Base-by-base conservation (phyloP, 2,797 vertebrate genomes). In the Thripadectes ignobilis region DNA sequence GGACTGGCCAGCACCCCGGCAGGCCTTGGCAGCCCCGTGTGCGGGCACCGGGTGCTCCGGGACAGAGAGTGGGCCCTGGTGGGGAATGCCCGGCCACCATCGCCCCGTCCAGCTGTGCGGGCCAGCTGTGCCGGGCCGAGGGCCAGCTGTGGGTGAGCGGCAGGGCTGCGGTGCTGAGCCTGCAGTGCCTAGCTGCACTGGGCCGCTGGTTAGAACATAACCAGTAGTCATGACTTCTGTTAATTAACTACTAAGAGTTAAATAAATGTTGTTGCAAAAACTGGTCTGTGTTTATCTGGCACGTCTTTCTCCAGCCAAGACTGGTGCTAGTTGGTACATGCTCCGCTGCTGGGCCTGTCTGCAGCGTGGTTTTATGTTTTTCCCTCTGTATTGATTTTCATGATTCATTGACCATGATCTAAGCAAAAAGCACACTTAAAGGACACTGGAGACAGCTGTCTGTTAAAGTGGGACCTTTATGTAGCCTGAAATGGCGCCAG, bases 361-460 rank as follows among this genome's bases (percentile, higher is more conserved):
- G 32, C 85, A 54, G 69, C 3, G 6, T 68, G 93, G 85, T 75
- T 92, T 87, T 92, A 41, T 90, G 88, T 68, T 85, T 85, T 87
- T 62, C 91, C 89, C 73, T 88, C 94, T 89, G 29, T 97, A 97
- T 98, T 95, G 98, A 98, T 98, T 97, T 92, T 85, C 91, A 52
- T 97, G 97, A 97, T 96, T 96, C 96, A 94, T 46, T 74, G 95
- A 94, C 86, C 91, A 38, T 97, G 97, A 98, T 97, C 97, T 97
- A 95, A 97, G 97, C 88, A 97, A 95, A 97, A 97, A 97, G 98
- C 97, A 61, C 90, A 93, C 97, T 97, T 97, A 97, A 97, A 97
- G 97, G 96, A 97, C 97, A 96, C 95, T 95, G 98, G 98, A 98
- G 98, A 95, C 97, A 96, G 95, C 98, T 98, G 98, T 98, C 98